phyloP scores from a whole-genome alignment of 2,797 vertebrate genomes.

The Buphagus erythrorhynchus region DNA sequence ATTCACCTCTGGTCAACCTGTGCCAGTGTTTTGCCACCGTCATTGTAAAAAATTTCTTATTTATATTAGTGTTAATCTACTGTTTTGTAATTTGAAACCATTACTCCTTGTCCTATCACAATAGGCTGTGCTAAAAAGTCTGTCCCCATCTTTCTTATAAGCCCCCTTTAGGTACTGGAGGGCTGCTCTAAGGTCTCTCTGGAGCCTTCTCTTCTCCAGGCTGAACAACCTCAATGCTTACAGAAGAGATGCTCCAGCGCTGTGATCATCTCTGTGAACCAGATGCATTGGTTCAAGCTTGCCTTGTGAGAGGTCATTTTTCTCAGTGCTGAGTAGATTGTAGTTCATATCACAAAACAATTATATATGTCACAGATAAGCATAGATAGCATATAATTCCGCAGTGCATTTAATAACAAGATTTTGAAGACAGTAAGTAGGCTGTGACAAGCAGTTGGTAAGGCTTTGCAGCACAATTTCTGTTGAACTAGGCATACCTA shows the following conservation, averaged over 20 bases:
- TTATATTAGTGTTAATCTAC: neutral
- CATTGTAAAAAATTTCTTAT: accelerated
- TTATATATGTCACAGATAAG: neutral
- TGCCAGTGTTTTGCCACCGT: neutral
- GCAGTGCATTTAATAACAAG: neutral
- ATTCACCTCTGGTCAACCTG: neutral
- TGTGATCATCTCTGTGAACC: neutral
- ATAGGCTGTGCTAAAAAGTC: neutral
- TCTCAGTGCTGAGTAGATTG: neutral
- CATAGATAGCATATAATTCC: neutral
- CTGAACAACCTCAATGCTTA: accelerated
- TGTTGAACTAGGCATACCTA: neutral
- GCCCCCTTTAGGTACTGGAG: neutral
- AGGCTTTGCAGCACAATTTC: neutral
- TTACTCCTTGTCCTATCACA: accelerated
- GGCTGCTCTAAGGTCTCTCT: neutral
- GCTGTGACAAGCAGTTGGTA: neutral
- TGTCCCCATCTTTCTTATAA: neutral
- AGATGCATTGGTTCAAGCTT: neutral
- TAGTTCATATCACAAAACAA: neutral
- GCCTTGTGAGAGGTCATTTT: neutral
- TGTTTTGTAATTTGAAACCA: neutral
- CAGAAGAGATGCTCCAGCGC: accelerated
- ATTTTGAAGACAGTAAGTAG: neutral
- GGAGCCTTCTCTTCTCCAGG: neutral